Conservation (phyloP, 1,140 invertebrate species). For the Holcopasites calliopsidis region DNA sequence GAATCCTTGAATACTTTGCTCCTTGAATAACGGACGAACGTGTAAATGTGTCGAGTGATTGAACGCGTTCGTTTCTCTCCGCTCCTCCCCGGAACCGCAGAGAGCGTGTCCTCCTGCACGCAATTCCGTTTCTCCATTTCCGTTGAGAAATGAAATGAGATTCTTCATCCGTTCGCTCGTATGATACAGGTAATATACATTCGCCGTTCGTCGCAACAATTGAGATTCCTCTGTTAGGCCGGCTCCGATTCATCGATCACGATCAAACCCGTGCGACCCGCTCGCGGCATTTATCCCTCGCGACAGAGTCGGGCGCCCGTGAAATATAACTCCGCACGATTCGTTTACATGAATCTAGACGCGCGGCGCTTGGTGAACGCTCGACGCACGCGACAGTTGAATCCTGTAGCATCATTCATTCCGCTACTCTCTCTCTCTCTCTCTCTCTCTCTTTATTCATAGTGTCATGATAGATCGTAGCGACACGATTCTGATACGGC, state of each 20-base stretch:
- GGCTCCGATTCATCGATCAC: slow-evolving; percentile 14
- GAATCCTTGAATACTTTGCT: too few species aligned
- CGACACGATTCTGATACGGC: not conserved
- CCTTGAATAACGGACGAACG: too few species aligned
- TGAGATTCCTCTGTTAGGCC: slow-evolving; percentile 20
- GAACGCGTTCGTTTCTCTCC: too few species aligned
- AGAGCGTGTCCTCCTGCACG: not conserved
- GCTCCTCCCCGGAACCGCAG: slow-evolving; percentile 26
- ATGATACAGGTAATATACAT: slow-evolving; percentile 21
- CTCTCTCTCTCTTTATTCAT: not conserved
- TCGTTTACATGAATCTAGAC: slow-evolving; percentile 37
- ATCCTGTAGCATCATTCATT: slow-evolving; percentile 1
- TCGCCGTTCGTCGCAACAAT: not conserved
- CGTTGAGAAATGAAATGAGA: slow-evolving; percentile 1
- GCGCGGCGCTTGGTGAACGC: slow-evolving; percentile 17
- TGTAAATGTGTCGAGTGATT: too few species aligned
- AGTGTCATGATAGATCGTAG: not conserved
- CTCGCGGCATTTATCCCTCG: slow-evolving; percentile 2
- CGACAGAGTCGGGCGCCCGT: not conserved
- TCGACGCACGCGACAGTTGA: slow-evolving; percentile 12
- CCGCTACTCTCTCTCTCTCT: not conserved
- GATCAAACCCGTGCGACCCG: slow-evolving; percentile 3
- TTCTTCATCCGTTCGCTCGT: slow-evolving; percentile 15
- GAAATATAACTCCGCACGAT: not conserved
- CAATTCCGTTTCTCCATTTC: not conserved